Base-by-base conservation (phyloP, 2,113 vertebrate genomes). In the Perognathus longimembris region DNA sequence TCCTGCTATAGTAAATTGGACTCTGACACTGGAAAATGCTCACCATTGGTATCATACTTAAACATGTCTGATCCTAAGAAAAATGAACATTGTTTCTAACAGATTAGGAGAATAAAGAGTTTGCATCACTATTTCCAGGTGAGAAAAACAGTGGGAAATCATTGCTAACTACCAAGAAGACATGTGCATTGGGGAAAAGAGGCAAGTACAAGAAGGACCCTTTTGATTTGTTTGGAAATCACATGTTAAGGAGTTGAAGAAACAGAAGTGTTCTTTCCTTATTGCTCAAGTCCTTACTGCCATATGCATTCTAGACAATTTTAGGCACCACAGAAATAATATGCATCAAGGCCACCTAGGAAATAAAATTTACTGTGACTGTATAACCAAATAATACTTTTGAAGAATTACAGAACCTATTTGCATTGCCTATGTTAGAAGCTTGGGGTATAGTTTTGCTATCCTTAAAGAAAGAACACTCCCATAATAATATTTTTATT, bases 71-170 rank as follows among this genome's bases (percentile, higher is more conserved):
- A 69, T n/a, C 18, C 50, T 84, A 83, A 88, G 15, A 89, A 66
- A 86, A 54, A 85, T 42, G 50, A 30, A 36, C 42, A 57, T n/a
- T 61, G 36, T 92, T 91, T 34, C 36, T 63, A 28, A 64, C 5
- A 73, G n/a, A 80, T 32, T 75, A n/a, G 15, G 71, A 88, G 95
- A 89, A 87, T 78, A 83, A 90, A 15, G 40, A 83, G 21, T 91
- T 64, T 38, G 7, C 12, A 59, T 17, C 63, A 70, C 67, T 92
- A 74, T 67, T 89, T 94, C 74, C 82, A 89, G 36, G 70, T 59
- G 40, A 95, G 14, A 85, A 20, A 42, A 67, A n/a, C 40, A 80
- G 34, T 24, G 7, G 30, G 73, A 87, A 81, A 81, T 66, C 54
- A 89, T 15, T 57, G 3, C 26, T 93, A 8, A 34, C 50, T n/a